Conservation (phyloP, 2,113 vertebrate genomes). For the Thalassarche chlororhynchos region DNA sequence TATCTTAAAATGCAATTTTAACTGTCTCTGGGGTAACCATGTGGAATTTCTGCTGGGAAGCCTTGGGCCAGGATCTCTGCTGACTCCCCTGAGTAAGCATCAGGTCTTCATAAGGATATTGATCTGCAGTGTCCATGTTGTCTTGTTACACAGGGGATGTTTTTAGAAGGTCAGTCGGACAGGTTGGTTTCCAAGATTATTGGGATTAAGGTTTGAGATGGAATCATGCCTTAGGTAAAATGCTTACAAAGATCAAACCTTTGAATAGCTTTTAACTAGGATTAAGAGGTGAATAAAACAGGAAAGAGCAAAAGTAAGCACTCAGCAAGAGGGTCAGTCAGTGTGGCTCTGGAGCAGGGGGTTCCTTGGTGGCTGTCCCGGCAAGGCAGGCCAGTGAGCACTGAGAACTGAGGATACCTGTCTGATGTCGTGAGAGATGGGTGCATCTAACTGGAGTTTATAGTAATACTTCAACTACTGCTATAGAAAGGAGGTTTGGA, state of each 20-base stretch:
- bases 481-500: background rate
- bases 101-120: background rate
- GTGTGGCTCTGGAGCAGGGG: background rate
- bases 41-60: background rate
- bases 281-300: constrained; percentile 35
- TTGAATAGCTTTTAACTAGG: constrained; percentile 46
- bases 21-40: background rate
- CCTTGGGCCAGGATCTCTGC: constrained; percentile 4
- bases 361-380: background rate
- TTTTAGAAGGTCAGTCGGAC: background rate
- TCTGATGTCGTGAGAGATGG: fast-evolving
- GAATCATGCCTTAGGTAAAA: constrained; percentile 52
- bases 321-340: background rate
- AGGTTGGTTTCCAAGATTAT: constrained; percentile 10
- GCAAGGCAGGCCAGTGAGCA: background rate
- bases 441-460: background rate
- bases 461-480: background rate
- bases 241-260: constrained; percentile 18
- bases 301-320: constrained; percentile 32
- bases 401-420: background rate
- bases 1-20: background rate
- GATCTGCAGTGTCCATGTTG: background rate
- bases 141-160: background rate
- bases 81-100: background rate
- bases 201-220: constrained; percentile 51